Percentiles rank a stretch among this genome's conserved stretches.
phyloP scores from a whole-genome alignment of 1,140 invertebrate species.

The Philopotamus ludificatus region DNA sequence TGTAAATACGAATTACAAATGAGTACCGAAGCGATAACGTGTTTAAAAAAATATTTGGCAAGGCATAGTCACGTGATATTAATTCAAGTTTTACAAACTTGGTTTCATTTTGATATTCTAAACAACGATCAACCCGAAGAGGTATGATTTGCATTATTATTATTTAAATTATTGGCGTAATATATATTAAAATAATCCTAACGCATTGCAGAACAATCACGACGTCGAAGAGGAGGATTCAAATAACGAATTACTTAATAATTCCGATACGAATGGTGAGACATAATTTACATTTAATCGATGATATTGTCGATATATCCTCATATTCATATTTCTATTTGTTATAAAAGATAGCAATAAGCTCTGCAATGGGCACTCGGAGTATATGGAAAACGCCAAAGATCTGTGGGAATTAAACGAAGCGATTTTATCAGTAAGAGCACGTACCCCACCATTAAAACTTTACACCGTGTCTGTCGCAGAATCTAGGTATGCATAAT shows the following conservation, averaged over 20 bases:
- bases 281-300: neutral
- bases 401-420: conserved; percentile 63
- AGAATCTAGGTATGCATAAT: conserved; percentile 56
- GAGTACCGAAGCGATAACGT: conserved; percentile 63
- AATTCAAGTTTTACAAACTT: conserved; percentile 65
- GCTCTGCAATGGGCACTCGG: conserved; percentile 59
- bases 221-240: conserved; percentile 37
- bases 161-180: too few relatives aligned
- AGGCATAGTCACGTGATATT: conserved; percentile 67
- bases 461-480: conserved; percentile 62
- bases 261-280: conserved; percentile 33
- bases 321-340: neutral
- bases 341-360: conserved; percentile 4
- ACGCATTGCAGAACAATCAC: too few relatives aligned
- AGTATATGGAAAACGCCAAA: conserved; percentile 59
- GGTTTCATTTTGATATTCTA: conserved; percentile 59
- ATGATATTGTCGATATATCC: neutral
- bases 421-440: conserved; percentile 59
- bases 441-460: conserved; percentile 58
- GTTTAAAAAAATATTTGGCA: conserved; percentile 63
- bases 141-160: conserved; percentile 39
- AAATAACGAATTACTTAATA: conserved; percentile 28
- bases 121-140: conserved; percentile 52
- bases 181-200: too few relatives aligned
- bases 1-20: conserved; percentile 69